Evolutionary conservation across 2,888 invertebrate species (phyloP).

Genomic region (Crocallis elinguaria): DNA sequence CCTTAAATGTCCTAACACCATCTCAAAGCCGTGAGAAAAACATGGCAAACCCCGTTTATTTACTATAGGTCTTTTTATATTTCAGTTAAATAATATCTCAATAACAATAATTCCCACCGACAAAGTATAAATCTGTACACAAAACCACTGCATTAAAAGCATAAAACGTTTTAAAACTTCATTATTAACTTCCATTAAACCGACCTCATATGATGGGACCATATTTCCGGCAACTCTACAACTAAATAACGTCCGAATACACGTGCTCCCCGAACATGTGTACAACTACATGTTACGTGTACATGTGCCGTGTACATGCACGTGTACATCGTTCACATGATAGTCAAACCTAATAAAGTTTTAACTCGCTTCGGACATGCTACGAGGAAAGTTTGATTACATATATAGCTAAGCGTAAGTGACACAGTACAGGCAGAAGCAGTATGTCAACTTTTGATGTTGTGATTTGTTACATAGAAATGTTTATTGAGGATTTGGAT

Average conservation of each 20-base stretch:
- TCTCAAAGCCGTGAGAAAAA: too few species aligned
- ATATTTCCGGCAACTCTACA: conserved; percentile 33
- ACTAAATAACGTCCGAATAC: conserved; percentile 34
- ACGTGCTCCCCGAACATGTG: conserved; percentile 24
- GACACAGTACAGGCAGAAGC: not conserved
- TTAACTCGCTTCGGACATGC: conserved; percentile 31
- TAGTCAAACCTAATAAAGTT: conserved; percentile 37
- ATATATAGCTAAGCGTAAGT: conserved; percentile 15
- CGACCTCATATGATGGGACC: conserved; percentile 24
- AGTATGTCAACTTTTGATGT: not conserved
- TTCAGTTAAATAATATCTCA: not conserved
- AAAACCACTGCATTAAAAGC: conserved; percentile 8
- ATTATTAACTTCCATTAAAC: conserved; percentile 36
- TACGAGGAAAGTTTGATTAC: conserved; percentile 39
- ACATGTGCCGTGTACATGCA: conserved; percentile 4
- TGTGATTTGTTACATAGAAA: not conserved
- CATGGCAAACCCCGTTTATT: too few species aligned
- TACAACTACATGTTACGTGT: not conserved
- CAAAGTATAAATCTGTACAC: not conserved
- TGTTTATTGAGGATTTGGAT: not conserved
- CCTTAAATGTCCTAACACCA: too few species aligned
- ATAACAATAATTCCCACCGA: not conserved
- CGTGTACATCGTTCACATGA: conserved; percentile 15
- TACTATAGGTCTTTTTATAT: too few species aligned
- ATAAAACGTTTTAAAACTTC: conserved; percentile 32